Evolutionary conservation across 2,797 vertebrate species (phyloP), one percentile per base, ranked within the genome.

Genomic region (Lates japonicus): DNA sequence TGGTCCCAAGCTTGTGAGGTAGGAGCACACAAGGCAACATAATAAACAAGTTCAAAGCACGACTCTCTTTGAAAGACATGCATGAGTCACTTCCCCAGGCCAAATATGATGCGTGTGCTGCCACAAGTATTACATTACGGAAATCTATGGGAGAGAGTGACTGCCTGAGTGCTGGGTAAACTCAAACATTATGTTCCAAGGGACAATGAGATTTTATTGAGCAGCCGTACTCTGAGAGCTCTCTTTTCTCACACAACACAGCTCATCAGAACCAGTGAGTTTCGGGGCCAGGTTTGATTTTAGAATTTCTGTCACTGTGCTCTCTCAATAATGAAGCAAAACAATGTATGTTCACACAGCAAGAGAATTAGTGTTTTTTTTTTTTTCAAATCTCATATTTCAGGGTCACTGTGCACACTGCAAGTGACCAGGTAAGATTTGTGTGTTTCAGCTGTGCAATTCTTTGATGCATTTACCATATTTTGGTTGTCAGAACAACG

Each of bases 21-120:
- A 73, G 76, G 42, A 71, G 74, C 85, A 68, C 70, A 84, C 73
- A 59, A 77, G 74, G 74, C 73, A 86, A 88, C 84, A 83, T 76
- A 87, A 87, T 86, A 86, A 83, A 88, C 76, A 85, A 89, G 90
- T 92, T 91, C 82, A 91, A 89, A 90, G 81, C 74, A 60, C 22
- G 33, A 65, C 74, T 88, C 77, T 79, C 70, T 84, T 83, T 88
- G 82, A 90, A 84, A 92, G 84, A 88, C 89, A 77, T 81, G 70
- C 70, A 84, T 88, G 77, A 90, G 84, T 87, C 88, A 78, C 85
- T 75, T 91, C 88, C 88, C 76, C 58, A 49, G 90, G 91, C 88
- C 85, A 83, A 90, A 91, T 80, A 74, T 80, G 86, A 90, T 90
- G 74, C 73, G 89, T 85, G 70, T 84, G 83, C 78, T 72, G 84